A percentile compares a stretch with the other conserved stretches of the same genome.
phyloP scores from a whole-genome alignment of 64 coral and sea anemone species.

The Exaiptasia diaphana region DNA sequence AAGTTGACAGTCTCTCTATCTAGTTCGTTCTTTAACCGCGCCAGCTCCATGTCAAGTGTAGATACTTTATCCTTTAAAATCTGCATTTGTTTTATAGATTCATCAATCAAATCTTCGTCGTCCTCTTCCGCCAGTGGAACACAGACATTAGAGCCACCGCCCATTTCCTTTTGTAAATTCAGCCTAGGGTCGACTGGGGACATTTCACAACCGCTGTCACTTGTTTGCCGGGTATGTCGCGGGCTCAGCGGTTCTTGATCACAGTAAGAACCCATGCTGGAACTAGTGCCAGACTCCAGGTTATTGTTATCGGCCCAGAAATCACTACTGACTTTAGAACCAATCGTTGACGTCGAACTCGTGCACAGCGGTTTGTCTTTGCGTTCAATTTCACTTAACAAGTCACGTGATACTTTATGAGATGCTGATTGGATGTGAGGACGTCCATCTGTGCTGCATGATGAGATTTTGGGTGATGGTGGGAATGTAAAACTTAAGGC shows the following conservation, averaged over 20 bases:
- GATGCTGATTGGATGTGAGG: not conserved
- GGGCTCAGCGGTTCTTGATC: constrained; percentile 77
- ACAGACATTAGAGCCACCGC: constrained; percentile 26
- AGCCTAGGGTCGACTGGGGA: not conserved
- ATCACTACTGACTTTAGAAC: not conserved
- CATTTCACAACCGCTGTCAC: constrained; percentile 75
- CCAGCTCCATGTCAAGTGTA: constrained; percentile 59
- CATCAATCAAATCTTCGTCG: constrained; percentile 61
- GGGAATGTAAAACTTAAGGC: constrained; percentile 55
- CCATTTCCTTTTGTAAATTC: not conserved
- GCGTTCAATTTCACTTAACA: not conserved
- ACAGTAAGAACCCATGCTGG: constrained; percentile 73
- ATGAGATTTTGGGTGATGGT: constrained; percentile 19
- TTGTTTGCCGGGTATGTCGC: constrained; percentile 16
- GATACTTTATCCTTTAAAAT: constrained; percentile 62
- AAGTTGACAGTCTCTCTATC: constrained; percentile 77
- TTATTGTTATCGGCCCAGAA: not conserved
- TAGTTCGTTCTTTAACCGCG: constrained; percentile 62
- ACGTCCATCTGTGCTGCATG: constrained; percentile 24
- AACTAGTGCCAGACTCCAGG: constrained; percentile 17
- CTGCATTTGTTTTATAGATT: constrained; percentile 15
- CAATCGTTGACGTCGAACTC: not conserved
- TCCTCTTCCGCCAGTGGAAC: constrained; percentile 74
- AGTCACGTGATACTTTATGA: not conserved
- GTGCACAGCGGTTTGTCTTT: not conserved